Base-by-base conservation (phyloP, 64 coral and sea anemone genomes). In the Pocillopora verrucosa region DNA sequence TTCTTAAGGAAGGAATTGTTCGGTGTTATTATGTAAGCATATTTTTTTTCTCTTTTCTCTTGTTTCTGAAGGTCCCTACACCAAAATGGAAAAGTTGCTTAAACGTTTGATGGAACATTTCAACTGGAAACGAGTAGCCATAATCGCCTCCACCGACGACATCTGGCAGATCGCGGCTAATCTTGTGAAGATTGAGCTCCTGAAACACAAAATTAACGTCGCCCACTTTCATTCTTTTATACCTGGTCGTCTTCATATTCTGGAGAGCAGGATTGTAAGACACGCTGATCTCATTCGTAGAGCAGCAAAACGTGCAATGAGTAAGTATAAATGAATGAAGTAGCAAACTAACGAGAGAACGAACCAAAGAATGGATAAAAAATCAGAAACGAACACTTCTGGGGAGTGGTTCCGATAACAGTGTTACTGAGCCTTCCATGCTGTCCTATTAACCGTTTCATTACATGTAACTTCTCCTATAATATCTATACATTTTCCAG, bases 121-220 rank as follows among this genome's bases (percentile, higher is more conserved):
- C 60, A 86, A 84, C 35, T 96, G 94, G 94, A 96, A 92, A 64
- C 88, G 94, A 13, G 94, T 96, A 13, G 94, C 94, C 14, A 96
- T 96, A 58, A 92, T 96, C 16, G 94, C 94, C 20, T 96, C 94
- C 15, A 96, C 94, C 4, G 94, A 96, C 64, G 94, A 96, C 73
- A 96, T 96, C 41, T 96, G 94, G 94, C 94, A 96, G 61, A 96
- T 96, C 13, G 94, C 94, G 11, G 94, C 94, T 9, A 96, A 96
- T 25, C n/a, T 96, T 13, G 91, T 96, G 16, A 92, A 96, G 56
- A 96, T 96, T 34, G 94, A 92, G 84, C 86, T 96, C 4, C 79
- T 82, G 2, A 89, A 85, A 60, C 76, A 96, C 58, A 81, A 91
- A 34, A 96, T 96, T 16, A 74, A 59, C 16, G 94, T 96, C 1